These are phyloP conservation scores for Otocyon megalotis DNA, from an alignment of 2,113 vertebrate genomes.

Conservation along the genomic window DNA sequence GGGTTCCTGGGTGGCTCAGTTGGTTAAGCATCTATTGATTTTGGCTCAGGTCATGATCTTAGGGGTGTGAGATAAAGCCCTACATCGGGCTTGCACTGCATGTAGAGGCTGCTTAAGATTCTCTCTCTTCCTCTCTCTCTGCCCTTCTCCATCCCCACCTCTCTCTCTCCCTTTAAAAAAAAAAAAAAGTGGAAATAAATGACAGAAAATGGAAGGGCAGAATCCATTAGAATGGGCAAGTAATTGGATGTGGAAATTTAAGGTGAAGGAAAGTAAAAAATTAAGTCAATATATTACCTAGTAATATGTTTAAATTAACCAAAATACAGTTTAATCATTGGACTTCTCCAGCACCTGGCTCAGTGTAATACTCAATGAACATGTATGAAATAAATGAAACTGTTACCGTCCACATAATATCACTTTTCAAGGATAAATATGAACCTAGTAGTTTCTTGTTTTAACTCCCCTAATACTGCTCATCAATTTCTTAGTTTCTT, in stretches of 20 bases:
- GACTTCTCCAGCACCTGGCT: not conserved
- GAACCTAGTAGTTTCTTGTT: not conserved
- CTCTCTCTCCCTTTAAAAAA: not conserved
- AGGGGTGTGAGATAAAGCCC: not conserved
- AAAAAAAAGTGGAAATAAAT: not conserved
- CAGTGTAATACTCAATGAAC: not conserved
- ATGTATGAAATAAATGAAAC: not conserved
- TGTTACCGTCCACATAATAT: accelerated
- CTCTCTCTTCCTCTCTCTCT: not conserved
- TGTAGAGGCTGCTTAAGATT: not conserved
- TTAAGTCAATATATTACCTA: not conserved
- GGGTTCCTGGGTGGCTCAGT: not conserved
- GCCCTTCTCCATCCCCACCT: not conserved
- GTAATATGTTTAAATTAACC: constrained; percentile 4
- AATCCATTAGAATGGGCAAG: not conserved
- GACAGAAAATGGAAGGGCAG: not conserved
- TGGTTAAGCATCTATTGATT: not conserved
- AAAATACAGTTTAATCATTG: constrained; percentile 14
- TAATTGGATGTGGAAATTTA: not conserved
- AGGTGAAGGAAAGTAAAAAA: not conserved
- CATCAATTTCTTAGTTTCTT: constrained; percentile 32
- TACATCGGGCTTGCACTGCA: not conserved
- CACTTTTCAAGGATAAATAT: constrained; percentile 16
- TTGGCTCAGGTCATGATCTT: not conserved
- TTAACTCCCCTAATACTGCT: not conserved